Base-by-base conservation (phyloP, 1,140 invertebrate species). In the Macrotrachela quadricornifera region DNA sequence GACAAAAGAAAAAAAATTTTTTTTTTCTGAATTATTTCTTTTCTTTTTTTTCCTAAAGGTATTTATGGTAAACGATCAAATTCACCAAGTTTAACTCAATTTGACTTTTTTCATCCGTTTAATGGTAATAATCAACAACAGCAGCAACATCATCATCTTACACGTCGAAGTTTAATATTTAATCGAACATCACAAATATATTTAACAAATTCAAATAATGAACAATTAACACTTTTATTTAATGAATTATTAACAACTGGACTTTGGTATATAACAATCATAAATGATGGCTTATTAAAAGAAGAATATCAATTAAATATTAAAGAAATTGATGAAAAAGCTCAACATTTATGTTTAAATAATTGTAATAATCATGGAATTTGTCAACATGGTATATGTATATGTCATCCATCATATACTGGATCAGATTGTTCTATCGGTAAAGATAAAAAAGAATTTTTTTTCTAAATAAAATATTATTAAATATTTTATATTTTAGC, bases 321-420 rank as follows among this genome's bases (percentile, higher is more conserved):
- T 13, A 18, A 46, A 12, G 37, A 39, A 41, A 36, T 30, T 46
- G 30, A 39, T 44, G 10, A 10, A 45, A 17, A 13, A 39, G 13
- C 18, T 86, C 60, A 85, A 84, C 62, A 8, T 30, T 30, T 30
- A 30, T 96, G 90, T 71, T 85, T 85, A 0, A 85, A 87, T 59
- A 86, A 91, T 37, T 97, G 92, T 67, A 83, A 82, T 59, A 86
- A 86, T 1, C 91, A 94, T 71, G 92, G 92, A 4, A 83, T 90
- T 65, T 97, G 92, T 71, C 41, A 41, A n/a, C 76, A 87, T 62
- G 88, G 88, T 4, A 83, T 85, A 62, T 97, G 92, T 64, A 80
- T 86, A 58, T 97, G 92, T 66, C 88, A 86, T 67, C 80, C 86
- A 47, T 91, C 91, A n/a, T 96, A 86, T 66, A 83, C 83, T 14